Conservation (phyloP, 2,888 invertebrate genomes). For the Gasteruption jaculator region DNA sequence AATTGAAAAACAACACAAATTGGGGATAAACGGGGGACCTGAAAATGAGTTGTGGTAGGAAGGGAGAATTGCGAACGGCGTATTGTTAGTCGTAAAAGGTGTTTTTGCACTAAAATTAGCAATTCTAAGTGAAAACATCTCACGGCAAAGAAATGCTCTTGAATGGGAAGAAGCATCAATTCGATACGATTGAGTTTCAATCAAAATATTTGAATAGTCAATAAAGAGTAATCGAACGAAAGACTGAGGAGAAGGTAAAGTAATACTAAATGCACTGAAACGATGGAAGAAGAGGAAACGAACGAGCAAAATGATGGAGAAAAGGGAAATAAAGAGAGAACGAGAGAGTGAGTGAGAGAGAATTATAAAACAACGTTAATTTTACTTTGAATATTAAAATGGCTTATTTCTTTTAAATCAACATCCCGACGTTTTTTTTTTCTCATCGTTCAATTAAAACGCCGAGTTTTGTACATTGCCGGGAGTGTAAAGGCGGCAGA, state of each 20-base stretch:
- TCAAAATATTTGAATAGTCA: no score
- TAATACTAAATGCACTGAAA: no score
- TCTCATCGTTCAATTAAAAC: neutral
- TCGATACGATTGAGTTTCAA: slow-evolving; percentile 4
- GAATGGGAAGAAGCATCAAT: slow-evolving; percentile 2
- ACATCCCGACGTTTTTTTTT: neutral
- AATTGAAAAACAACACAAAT: no score
- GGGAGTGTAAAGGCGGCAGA: no score
- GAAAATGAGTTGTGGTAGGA: no score
- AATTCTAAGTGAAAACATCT: slow-evolving; percentile 17
- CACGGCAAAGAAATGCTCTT: neutral
- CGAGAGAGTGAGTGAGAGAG: neutral
- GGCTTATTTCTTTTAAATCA: neutral
- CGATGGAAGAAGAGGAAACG: no score
- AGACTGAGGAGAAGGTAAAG: no score
- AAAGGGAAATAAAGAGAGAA: neutral
- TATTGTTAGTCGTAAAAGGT: no score
- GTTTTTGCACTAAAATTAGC: slow-evolving; percentile 22
- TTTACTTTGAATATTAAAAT: slow-evolving; percentile 1
- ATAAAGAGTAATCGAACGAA: no score
- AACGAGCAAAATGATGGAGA: neutral
- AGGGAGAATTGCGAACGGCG: no score
- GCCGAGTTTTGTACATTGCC: no score
- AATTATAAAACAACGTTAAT: slow-evolving; percentile 1
- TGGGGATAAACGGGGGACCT: no score